Base-by-base conservation (phyloP, 2,888 invertebrate genomes). In the Amphipoea lucens region DNA sequence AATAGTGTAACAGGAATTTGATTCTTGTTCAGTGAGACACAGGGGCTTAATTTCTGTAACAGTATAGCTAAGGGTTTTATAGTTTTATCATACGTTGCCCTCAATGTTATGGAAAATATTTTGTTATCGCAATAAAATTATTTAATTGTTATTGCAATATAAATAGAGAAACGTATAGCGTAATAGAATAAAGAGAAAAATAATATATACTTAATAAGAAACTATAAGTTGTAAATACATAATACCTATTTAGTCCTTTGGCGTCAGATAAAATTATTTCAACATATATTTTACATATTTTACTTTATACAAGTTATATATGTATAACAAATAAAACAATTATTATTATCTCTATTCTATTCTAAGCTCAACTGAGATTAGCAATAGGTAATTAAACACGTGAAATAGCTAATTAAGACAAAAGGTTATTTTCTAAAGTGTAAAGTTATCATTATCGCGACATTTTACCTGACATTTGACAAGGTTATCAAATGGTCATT, bases 21-120 rank as follows among this genome's bases (percentile, higher is more conserved):
- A 45, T 7, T 29, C 48, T 70, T 83, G 6, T 62, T 12, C 4
- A 0, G 0, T 12, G 4, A 7, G 40, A 42, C 2, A 12, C 74
- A 81, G 2, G 51, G n/a, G 20, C 29, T 62, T 23, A 14, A 75
- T 29, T 87, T 45, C 36, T 74, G 17, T 78, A 63, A 40, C 17
- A 17, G 1, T n/a, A 9, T 48, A 23, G 4, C 12, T 12, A 2
- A 17, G 2, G 12, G 67, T 54, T 67, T 70, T 70, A 70, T 70
- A 51, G 14, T 51, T 83, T 87, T 75, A 85, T 87, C 86, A 88
- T 73, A 45, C 79, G 57, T 86, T 86, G 88, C 78, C 69, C 87
- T 76, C 69, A 14, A 20, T 54, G 57, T 60, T 29, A 74, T 70
- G 78, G 80, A 85, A 80, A 76, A 73, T 86, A 74, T 74, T 51